Base-by-base conservation (phyloP, 2,888 invertebrate species). In the Lucinisca nassula region DNA sequence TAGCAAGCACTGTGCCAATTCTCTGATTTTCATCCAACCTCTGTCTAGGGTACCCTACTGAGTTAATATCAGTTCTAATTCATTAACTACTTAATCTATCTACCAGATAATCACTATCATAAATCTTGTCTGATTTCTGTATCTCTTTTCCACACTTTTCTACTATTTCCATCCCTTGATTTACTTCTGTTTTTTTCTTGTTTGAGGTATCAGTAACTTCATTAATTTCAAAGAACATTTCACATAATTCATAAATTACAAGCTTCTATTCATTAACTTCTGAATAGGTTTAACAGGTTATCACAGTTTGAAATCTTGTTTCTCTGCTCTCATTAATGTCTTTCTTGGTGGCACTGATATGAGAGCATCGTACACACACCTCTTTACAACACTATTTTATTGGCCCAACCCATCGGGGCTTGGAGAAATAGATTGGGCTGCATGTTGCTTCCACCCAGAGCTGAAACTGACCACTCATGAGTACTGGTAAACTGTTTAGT, bases 31-130 rank as follows among this genome's bases (percentile, higher is more conserved):
- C 17, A 6, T 1, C 30, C 67, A n/a, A 6, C 67, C 35, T 84
- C 83, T 74, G 40, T 77, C 77, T 67, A 67, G 17, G 24, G 21
- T 55, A 24, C 45, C 67, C 67, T 67, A 67, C 67, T 67, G 67
- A 67, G 67, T 67, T 67, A 21, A 85, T 88, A 88, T 88, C 80
- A 61, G 88, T 85, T 80, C 73, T 83, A 88, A 85, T 85, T 85
- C 85, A 85, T 88, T 82, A 85, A 88, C 88, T 80, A 75, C 75
- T 82, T 79, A 83, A 88, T 88, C 79, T 45, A 82, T 82, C 58
- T 58, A 77, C 14, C 77, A 77, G 77, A 77, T 38, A 77, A 77
- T 37, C 55, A 35, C 75, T 32, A n/a, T n/a, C 75, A 45, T 75
- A 30, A 75, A 49, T 49, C 45, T 51, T 49, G 75, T 49, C 45